phyloP scores from a whole-genome alignment of 2,888 invertebrate genomes.

The Diarsia dahlii region DNA sequence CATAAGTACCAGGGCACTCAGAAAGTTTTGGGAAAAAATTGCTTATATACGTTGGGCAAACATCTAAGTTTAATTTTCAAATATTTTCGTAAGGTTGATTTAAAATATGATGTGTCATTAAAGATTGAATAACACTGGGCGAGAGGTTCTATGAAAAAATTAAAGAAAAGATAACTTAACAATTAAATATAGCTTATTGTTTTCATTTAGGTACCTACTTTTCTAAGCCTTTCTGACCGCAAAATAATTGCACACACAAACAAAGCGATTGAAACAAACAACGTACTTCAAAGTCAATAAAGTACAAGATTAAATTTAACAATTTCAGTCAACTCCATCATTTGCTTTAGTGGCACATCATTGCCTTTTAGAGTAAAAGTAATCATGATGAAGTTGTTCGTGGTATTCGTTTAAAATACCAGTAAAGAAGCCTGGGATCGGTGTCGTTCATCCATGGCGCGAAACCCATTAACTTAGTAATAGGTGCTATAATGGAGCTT shows the following conservation, averaged over 20 bases:
- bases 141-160: not conserved
- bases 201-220: not conserved
- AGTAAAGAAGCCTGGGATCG: conserved; percentile 27
- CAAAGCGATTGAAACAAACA: conserved; percentile 27
- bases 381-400: conserved; percentile 47
- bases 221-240: not conserved
- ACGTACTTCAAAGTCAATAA: conserved; percentile 12
- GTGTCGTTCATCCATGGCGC: conserved; percentile 37
- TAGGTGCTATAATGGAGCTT: conserved; percentile 49
- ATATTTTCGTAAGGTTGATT: not conserved
- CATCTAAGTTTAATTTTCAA: not conserved
- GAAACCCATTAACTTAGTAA: conserved; percentile 57
- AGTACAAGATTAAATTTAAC: conserved; percentile 18
- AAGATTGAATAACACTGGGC: not conserved
- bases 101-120: not conserved
- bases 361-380: conserved; percentile 51
- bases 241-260: conserved; percentile 6
- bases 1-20: not conserved
- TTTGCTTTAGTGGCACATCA: conserved; percentile 36
- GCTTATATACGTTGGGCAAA: not conserved
- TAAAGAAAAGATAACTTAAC: not conserved
- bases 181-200: not conserved
- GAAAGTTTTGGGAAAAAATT: not conserved
- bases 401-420: conserved; percentile 52
- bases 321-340: conserved; percentile 31